Conservation (phyloP, 2,797 vertebrate species). For the Lithobates pipiens region DNA sequence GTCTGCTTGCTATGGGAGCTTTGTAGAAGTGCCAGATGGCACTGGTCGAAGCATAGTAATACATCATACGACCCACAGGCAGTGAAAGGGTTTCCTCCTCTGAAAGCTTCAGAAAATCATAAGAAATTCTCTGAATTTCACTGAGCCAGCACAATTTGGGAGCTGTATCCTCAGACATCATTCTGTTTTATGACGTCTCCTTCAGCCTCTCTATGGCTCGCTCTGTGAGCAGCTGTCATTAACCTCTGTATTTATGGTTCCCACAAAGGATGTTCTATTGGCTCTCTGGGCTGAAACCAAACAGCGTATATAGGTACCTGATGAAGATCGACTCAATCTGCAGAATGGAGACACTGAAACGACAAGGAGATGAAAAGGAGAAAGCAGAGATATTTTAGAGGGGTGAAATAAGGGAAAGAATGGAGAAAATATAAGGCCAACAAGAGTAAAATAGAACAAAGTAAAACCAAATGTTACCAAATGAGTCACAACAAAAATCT, state of each 20-base stretch:
- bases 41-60: constrained; percentile 14
- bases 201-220: constrained; percentile 41
- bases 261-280: constrained; percentile 46
- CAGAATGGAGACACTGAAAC: constrained; percentile 32
- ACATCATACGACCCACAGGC: constrained; percentile 4
- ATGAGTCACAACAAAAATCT: neutral
- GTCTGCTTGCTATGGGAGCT: constrained; percentile 25
- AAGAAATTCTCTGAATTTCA: constrained; percentile 49
- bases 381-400: neutral
- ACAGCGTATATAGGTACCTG: constrained; percentile 7
- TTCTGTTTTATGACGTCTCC: constrained; percentile 60
- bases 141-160: constrained; percentile 58
- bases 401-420: neutral
- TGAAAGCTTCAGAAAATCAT: constrained; percentile 28
- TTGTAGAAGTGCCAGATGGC: constrained; percentile 27
- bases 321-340: constrained; percentile 53
- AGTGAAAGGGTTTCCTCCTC: constrained; percentile 54
- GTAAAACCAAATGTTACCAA: neutral
- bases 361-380: neutral
- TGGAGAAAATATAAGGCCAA: neutral
- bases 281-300: constrained; percentile 17
- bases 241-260: constrained; percentile 59
- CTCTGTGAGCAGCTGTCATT: constrained; percentile 59
- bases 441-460: constrained; percentile 4
- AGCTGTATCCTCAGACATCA: constrained; percentile 52